A percentile compares a stretch with the other conserved stretches of the same genome.
phyloP scores from a whole-genome alignment of 2,888 invertebrate species.

The Parthenolecanium corni region DNA sequence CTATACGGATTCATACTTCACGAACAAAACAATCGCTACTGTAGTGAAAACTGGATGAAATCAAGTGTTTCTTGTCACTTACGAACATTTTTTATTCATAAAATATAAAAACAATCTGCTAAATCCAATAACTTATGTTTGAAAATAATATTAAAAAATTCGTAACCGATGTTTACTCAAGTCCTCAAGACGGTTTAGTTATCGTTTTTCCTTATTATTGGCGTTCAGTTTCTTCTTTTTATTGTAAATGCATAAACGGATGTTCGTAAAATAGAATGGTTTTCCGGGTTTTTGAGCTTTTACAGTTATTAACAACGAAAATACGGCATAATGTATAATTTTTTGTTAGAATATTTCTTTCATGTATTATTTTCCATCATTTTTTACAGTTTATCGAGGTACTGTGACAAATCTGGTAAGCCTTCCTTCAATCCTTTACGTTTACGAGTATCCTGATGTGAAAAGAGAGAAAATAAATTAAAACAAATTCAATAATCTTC shows the following conservation, averaged over 20 bases:
- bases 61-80: too few relatives aligned
- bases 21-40: too few relatives aligned
- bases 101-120: conserved; percentile 26
- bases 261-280: not conserved
- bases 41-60: too few relatives aligned
- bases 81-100: conserved; percentile 22
- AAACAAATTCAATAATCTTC: not conserved
- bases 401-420: conserved; percentile 87
- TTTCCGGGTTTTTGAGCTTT: conserved; percentile 1
- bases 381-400: conserved; percentile 95
- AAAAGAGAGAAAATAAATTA: conserved; percentile 32
- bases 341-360: not conserved
- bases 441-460: conserved; percentile 78
- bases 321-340: not conserved
- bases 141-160: not conserved
- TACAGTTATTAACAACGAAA: conserved; percentile 7
- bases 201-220: not conserved
- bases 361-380: not conserved
- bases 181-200: conserved; percentile 14
- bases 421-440: conserved; percentile 98
- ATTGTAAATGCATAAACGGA: too few relatives aligned
- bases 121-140: conserved; percentile 12
- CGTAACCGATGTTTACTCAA: not conserved
- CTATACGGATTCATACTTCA: too few relatives aligned
- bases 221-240: not conserved